phyloP scores from a whole-genome alignment of 2,888 invertebrate species.

The Tethea ocularis region DNA sequence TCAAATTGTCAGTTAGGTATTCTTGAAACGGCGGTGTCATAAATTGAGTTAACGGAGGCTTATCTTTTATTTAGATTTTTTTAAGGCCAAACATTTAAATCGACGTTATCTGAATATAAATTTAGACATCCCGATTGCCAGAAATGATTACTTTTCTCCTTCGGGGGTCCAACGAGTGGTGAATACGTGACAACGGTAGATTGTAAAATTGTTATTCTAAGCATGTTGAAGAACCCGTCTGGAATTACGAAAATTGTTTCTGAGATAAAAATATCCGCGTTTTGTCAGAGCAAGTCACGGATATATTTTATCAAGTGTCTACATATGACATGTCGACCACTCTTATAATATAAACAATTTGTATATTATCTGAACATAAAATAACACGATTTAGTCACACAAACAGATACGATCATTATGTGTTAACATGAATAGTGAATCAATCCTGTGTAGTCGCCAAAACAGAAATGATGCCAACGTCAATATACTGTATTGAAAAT shows the following conservation, averaged over 20 bases:
- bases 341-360: not conserved
- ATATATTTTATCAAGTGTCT: conserved; percentile 32
- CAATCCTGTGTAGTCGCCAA: not conserved
- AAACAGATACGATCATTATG: not conserved
- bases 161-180: conserved; percentile 68
- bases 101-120: conserved; percentile 73
- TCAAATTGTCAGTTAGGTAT: conserved; percentile 7
- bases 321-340: not conserved
- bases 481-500: not conserved
- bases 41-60: conserved; percentile 30
- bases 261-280: conserved; percentile 63
- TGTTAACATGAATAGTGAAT: not conserved
- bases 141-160: conserved; percentile 77
- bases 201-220: conserved; percentile 81
- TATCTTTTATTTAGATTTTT: conserved; percentile 47
- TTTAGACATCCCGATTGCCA: conserved; percentile 70
- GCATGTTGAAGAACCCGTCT: conserved; percentile 71
- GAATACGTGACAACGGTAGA: conserved; percentile 73
- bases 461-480: not conserved
- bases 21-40: conserved; percentile 1
- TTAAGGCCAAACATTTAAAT: conserved; percentile 65
- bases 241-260: conserved; percentile 78
- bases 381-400: not conserved
- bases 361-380: not conserved
- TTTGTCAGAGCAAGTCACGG: conserved; percentile 54